These are phyloP conservation scores for Heloderma charlesbogerti DNA, from an alignment of 2,113 vertebrate species.

Conservation along the genomic window DNA sequence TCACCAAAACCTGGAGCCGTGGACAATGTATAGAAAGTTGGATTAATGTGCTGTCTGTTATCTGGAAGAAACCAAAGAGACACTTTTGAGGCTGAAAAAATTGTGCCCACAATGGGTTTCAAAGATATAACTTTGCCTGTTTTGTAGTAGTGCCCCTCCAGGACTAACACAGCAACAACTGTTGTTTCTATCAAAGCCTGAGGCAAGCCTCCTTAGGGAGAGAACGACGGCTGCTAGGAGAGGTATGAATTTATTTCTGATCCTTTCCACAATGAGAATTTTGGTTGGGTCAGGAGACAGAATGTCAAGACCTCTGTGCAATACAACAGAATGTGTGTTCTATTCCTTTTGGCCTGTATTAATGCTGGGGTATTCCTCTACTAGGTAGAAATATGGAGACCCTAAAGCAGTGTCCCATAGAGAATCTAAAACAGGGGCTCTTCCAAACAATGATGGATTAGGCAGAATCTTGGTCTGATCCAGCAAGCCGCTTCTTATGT, in stretches of 20 bases:
- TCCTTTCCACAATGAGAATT: neutral
- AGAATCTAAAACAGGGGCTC: neutral
- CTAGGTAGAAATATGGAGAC: neutral
- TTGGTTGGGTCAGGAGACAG: neutral
- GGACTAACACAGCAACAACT: neutral
- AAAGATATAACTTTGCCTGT: neutral
- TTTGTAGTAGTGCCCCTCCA: neutral
- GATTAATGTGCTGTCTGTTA: constrained; percentile 95
- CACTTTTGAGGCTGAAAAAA: rapidly evolving
- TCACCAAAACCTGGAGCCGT: constrained; percentile 96
- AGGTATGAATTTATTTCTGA: neutral
- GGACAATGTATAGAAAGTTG: constrained; percentile 98
- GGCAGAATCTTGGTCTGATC: neutral
- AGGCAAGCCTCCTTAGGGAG: neutral
- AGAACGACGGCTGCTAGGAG: neutral
- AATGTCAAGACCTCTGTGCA: neutral
- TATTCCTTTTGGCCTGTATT: neutral
- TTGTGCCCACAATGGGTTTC: neutral
- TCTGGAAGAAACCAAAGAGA: constrained; percentile 75
- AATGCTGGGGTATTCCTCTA: neutral
- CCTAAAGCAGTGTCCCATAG: too few relatives aligned
- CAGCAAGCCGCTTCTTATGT: neutral
- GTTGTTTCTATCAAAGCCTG: neutral
- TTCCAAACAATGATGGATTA: neutral
- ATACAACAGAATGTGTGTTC: neutral